Evolutionary conservation across 2,888 invertebrate genomes (phyloP), one percentile per base, ranked within the genome.

Genomic region (Myopa testacea): DNA sequence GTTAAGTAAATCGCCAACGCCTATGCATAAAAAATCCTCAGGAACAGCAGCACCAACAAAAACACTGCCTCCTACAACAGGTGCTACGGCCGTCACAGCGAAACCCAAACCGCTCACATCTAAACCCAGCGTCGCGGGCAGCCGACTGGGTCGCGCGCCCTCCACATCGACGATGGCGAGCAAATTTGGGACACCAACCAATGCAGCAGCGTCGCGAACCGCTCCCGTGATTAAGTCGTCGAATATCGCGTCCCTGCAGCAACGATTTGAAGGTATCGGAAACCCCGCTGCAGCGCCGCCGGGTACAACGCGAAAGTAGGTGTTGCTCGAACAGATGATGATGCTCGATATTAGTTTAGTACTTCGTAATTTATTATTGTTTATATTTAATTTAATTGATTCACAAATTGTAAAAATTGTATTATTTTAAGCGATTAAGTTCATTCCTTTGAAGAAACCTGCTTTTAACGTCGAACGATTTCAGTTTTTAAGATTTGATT

Each of bases 91-190:
- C 80, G 86, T 86, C 68, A 86, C 85, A 67, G 86, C 86, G 78
- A 87, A 87, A 77, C 87, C 87, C 16, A 87, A 87, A 76, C 87
- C 85, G 75, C 84, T 87, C 45, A 87, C 87, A 65, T 83, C 87
- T 26, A 87, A 87, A 78, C 87, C 87, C 26, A 75, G 68, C 68
- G 68, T 38, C 40, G 73, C 73, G 10, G 75, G 75, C 34, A 75
- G 75, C 26, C 75, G 75, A 37, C 60, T 72, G 58, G 68, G 71
- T 10, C 71, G 78, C 50, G 79, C 76, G 55, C 75, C 79, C 58
- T 78, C 78, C 14, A 70, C 81, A 5, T 74, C 79, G 34, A 78
- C 82, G n/a, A 80, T 81, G 4, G 75, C 83, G 70, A 62, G 70
- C 75, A 52, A 75, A 26, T 77, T 69, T 16, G 67, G 77, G 45